phyloP scores from a whole-genome alignment of 2,888 invertebrate species.

The Andrena haemorrhoa region DNA sequence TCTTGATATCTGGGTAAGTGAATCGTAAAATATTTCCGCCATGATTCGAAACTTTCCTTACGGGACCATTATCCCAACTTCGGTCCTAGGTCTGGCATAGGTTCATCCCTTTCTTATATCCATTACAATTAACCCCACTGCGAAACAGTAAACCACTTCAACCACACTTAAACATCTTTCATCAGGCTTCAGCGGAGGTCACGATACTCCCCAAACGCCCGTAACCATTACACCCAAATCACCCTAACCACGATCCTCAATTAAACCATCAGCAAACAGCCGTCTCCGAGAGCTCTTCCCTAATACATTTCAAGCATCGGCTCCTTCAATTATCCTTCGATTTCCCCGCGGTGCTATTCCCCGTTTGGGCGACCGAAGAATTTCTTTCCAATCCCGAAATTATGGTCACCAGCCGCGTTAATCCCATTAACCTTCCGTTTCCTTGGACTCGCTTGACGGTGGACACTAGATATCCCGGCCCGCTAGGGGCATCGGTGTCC shows the following conservation, averaged over 20 bases:
- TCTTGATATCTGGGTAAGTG: no score
- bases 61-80: no score
- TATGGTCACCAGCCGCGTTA: constrained; percentile 58
- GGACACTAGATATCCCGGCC: constrained; percentile 64
- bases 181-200: neutral
- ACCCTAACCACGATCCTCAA: neutral
- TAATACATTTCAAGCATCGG: neutral
- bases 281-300: neutral
- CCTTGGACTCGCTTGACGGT: constrained; percentile 71
- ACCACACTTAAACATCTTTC: neutral
- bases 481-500: constrained; percentile 42
- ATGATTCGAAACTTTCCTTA: no score
- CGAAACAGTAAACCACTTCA: no score
- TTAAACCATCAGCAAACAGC: neutral
- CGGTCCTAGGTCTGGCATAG: no score
- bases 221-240: neutral
- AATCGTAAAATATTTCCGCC: no score
- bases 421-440: constrained; percentile 77
- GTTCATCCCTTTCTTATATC: no score
- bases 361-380: neutral
- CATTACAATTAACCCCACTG: no score
- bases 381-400: constrained; percentile 43
- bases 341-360: constrained; percentile 44
- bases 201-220: neutral
- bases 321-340: constrained; percentile 8